phyloP scores from a whole-genome alignment of 2,113 vertebrate species.

The Toxotes chatareus region DNA sequence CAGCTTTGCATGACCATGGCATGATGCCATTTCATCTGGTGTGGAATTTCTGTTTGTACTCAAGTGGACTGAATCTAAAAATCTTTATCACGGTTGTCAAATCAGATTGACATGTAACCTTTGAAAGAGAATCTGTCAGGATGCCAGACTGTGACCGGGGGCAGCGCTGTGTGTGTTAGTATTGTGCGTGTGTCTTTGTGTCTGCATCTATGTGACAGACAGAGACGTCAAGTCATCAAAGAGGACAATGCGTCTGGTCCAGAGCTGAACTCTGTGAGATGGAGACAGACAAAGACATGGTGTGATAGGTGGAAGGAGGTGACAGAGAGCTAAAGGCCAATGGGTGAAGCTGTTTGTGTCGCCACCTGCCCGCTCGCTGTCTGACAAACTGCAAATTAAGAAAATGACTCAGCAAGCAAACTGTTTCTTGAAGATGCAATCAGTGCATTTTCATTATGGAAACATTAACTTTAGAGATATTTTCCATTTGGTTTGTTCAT shows the following conservation, averaged over 20 bases:
- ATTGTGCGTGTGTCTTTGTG: slow-evolving; percentile 43
- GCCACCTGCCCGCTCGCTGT: slow-evolving; percentile 29
- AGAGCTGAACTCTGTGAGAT: slow-evolving; percentile 55
- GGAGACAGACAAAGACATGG: slow-evolving; percentile 56
- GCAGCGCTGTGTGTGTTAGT: slow-evolving; percentile 16
- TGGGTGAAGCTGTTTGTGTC: slow-evolving; percentile 47
- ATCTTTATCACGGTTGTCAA: slow-evolving; percentile 69
- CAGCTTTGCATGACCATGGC: neutral
- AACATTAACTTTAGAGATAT: neutral
- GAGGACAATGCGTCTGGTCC: slow-evolving; percentile 60
- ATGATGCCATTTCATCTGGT: neutral
- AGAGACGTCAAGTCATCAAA: slow-evolving; percentile 79
- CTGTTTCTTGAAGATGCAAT: slow-evolving; percentile 1
- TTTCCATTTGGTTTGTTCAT: neutral
- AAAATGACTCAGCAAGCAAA: neutral
- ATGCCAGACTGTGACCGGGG: slow-evolving; percentile 53
- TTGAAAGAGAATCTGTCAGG: slow-evolving; percentile 54
- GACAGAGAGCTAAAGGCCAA: slow-evolving; percentile 49
- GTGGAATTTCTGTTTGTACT: slow-evolving; percentile 1
- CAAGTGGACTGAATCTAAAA: slow-evolving; percentile 18
- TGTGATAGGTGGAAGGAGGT: slow-evolving; percentile 63
- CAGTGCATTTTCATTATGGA: neutral
- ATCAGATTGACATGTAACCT: slow-evolving; percentile 72
- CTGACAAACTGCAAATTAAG: slow-evolving; percentile 11
- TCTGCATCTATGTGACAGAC: slow-evolving; percentile 54